A percentile compares a stretch with the other conserved stretches of the same genome.
Evolutionary conservation across 2,797 vertebrate genomes (phyloP).

Genomic region (Poecilia wingei): DNA sequence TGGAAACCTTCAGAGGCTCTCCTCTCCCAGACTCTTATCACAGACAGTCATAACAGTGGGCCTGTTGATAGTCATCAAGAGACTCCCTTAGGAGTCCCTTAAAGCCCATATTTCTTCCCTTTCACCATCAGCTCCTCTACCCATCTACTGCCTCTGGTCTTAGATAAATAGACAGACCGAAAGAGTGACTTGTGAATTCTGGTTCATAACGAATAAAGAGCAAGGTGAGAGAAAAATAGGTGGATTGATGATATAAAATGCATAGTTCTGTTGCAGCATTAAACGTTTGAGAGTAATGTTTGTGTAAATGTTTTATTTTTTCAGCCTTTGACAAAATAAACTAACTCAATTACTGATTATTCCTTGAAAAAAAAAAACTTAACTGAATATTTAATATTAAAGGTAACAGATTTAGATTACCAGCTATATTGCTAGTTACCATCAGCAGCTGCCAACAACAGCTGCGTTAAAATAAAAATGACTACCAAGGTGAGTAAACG

Average conservation of each 20-base stretch:
- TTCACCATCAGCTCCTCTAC: slow-evolving; percentile 56
- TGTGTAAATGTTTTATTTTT: slow-evolving; percentile 10
- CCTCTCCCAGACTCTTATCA: slow-evolving; percentile 79
- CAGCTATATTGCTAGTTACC: no score
- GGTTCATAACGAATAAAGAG: slow-evolving; percentile 43
- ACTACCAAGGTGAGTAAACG: no score
- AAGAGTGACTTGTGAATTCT: slow-evolving; percentile 32
- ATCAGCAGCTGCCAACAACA: no score
- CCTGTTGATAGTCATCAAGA: slow-evolving; percentile 81
- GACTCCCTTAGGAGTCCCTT: slow-evolving; percentile 75
- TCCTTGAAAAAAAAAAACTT: no score
- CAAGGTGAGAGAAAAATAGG: neutral
- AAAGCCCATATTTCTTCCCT: slow-evolving; percentile 39
- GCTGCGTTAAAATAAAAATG: no score
- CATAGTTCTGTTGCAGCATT: neutral
- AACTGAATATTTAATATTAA: no score
- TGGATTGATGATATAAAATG: slow-evolving; percentile 14
- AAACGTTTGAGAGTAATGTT: slow-evolving; percentile 6
- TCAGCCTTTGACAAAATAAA: slow-evolving; percentile 38
- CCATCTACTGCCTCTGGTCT: slow-evolving; percentile 73
- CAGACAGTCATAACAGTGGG: slow-evolving; percentile 83
- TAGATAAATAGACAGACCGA: slow-evolving; percentile 80
- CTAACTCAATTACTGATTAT: no score
- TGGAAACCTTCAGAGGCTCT: slow-evolving; percentile 65
- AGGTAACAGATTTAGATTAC: no score